phyloP scores from a whole-genome alignment of 2,888 invertebrate genomes.

The Tetranychus truncatus region DNA sequence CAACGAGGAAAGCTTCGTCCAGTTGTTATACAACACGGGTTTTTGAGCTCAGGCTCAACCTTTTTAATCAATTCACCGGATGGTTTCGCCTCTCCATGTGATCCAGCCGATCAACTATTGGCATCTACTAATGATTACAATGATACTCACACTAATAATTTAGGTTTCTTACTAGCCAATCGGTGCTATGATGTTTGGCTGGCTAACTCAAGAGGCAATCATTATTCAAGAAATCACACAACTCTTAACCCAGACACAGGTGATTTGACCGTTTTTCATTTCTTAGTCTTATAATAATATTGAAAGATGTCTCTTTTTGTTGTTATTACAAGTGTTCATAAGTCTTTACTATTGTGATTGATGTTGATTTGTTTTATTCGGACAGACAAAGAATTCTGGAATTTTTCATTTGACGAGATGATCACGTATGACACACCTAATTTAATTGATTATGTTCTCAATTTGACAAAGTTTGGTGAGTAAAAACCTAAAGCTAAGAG shows the following conservation, averaged over 20 bases:
- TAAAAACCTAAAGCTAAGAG: not conserved
- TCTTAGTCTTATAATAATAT: no score
- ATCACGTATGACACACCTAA: slow-evolving; percentile 17
- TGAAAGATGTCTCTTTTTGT: no score
- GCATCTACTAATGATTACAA: not conserved
- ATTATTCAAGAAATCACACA: slow-evolving; percentile 30
- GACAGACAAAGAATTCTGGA: slow-evolving; percentile 25
- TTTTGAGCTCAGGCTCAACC: not conserved
- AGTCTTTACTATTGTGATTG: not conserved
- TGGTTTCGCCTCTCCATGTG: not conserved
- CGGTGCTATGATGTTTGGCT: slow-evolving; percentile 39
- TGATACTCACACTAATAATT: slow-evolving; percentile 16
- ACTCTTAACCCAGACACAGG: slow-evolving; percentile 8
- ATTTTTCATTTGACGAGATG: slow-evolving; percentile 20
- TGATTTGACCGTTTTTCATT: not conserved
- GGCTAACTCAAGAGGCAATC: slow-evolving; percentile 38
- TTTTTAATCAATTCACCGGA: slow-evolving; percentile 9
- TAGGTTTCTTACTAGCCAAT: slow-evolving; percentile 27
- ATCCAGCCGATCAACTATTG: not conserved
- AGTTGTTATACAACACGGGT: slow-evolving; percentile 7
- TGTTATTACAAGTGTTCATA: not conserved
- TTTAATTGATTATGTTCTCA: slow-evolving; percentile 16
- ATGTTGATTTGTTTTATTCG: no score
- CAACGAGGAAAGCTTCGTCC: slow-evolving; percentile 4
- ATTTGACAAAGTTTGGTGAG: slow-evolving; percentile 1